Evolutionary conservation across 2,888 invertebrate species (phyloP).

Genomic region (Linnaemya tessellans): DNA sequence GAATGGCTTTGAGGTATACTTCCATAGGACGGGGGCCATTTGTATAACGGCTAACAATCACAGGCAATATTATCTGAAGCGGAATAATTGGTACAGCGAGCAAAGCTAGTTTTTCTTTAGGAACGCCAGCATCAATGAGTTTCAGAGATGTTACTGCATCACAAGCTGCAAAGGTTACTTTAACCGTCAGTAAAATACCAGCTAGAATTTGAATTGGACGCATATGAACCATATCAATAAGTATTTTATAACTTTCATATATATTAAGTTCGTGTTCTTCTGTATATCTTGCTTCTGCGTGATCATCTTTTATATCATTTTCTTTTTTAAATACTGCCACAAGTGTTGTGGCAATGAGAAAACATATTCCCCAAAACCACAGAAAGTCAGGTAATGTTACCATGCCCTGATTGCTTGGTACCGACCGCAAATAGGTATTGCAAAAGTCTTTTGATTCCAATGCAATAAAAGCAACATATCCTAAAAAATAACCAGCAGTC

Average conservation of each 20-base stretch:
- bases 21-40: constrained; percentile 95
- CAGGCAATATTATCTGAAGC: constrained; percentile 95
- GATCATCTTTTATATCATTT: constrained; percentile 83
- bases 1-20: constrained; percentile 94
- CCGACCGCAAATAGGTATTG: constrained; percentile 93
- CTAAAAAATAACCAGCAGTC: constrained; percentile 98
- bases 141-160: constrained; percentile 98
- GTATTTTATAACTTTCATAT: constrained; percentile 90
- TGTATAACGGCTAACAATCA: constrained; percentile 90
- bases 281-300: constrained; percentile 77
- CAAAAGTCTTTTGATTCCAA: constrained; percentile 98
- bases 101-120: constrained; percentile 96
- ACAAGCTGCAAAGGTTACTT: constrained; percentile 97
- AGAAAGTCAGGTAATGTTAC: constrained; percentile 92
- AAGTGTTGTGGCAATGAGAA: constrained; percentile 94
- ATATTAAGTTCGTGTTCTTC: constrained; percentile 84
- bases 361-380: constrained; percentile 97
- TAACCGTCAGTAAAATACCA: constrained; percentile 93
- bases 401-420: constrained; percentile 88
- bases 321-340: constrained; percentile 95
- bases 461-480: constrained; percentile 97
- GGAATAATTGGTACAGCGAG: constrained; percentile 97
- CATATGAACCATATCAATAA: constrained; percentile 92
- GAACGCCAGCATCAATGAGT: constrained; percentile 97
- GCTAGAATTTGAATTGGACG: constrained; percentile 92